Conservation (phyloP, 37 sponge, comb jelly and placozoan genomes). For the Bolinopsis microptera region DNA sequence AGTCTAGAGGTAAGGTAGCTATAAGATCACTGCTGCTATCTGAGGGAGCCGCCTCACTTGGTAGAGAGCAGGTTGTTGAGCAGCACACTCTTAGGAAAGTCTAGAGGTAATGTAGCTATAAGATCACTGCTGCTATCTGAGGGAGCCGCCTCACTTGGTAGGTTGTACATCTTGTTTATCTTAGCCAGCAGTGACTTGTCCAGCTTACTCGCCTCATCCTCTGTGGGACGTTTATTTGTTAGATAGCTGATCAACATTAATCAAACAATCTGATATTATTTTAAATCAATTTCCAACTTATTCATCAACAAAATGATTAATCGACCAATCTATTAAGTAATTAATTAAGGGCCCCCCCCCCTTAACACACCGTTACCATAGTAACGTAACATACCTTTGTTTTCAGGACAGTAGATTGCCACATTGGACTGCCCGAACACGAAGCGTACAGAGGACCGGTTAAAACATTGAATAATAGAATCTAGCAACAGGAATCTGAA, state of each 20-base stretch:
- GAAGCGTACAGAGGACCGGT: not conserved
- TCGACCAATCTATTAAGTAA: too few relatives aligned
- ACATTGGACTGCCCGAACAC: not conserved
- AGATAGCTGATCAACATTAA: not conserved
- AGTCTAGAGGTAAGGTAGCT: too few relatives aligned
- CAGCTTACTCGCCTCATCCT: not conserved
- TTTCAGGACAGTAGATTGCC: slow-evolving; percentile 30
- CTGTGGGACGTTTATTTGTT: not conserved
- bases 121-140: not conserved
- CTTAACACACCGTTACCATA: too few relatives aligned
- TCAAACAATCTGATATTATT: too few relatives aligned
- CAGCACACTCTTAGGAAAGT: not conserved
- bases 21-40: too few relatives aligned
- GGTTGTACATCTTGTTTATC: slow-evolving; percentile 41
- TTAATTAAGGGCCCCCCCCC: too few relatives aligned
- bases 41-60: too few relatives aligned
- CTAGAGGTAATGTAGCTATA: not conserved
- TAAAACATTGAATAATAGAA: slow-evolving; percentile 34
- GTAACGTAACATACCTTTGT: too few relatives aligned
- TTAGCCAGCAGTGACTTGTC: slow-evolving; percentile 40
- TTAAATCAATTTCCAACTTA: too few relatives aligned
- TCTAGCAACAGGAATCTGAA: slow-evolving; percentile 29
- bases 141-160: not conserved
- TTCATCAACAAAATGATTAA: too few relatives aligned
- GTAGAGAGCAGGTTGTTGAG: slow-evolving; percentile 38